Base-by-base conservation (phyloP, 2,888 invertebrate species). In the Belgica antarctica region DNA sequence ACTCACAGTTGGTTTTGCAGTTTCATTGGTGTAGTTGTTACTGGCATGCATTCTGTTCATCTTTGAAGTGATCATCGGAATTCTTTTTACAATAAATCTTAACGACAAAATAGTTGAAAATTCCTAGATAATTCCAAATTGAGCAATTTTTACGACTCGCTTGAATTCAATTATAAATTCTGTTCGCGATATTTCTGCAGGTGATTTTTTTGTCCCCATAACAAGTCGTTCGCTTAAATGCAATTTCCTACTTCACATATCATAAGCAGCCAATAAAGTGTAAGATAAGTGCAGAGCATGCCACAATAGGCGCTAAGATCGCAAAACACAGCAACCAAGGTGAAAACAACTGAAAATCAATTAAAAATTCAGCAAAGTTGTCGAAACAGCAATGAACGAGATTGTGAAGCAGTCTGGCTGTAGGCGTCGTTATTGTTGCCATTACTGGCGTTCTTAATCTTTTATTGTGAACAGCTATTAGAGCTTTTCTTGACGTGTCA, bases 301-400 rank as follows among this genome's bases (percentile, higher is more conserved):
- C 62, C 34, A 65, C 63, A 65, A 65, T 65, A 41, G 41, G 63
- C 63, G 63, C 63, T 41, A 65, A 41, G 24, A 65, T 15, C 24
- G 25, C 41, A 17, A 15, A 36, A 34, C 3, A 34, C 31, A 65
- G 17, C 7, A 41, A 15, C 24, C 46, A 25, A 41, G 46, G 62
- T 36, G 62, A 62, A 19, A n/a, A n/a, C n/a, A n/a, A n/a, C n/a
- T n/a, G n/a, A 57, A 65, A 22, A 65, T 46, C 41, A 46, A 65
- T 46, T 46, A 65, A 65, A 41, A 65, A 65, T 19, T 27, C 25
- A 27, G 27, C 25, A 59, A 19, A 59, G n/a, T 15, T n/a, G n/a
- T n/a, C 7, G 12, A 41, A 41, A 31, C 31, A 31, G n/a, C 41
- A 41, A 41, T 15, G 15, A 41, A 52, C 52, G 52, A 52, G 52